A percentile compares a stretch with the other conserved stretches of the same genome.
These are phyloP conservation scores for Hyposoter didymator DNA, from an alignment of 2,888 invertebrate genomes.

Conservation along the genomic window DNA sequence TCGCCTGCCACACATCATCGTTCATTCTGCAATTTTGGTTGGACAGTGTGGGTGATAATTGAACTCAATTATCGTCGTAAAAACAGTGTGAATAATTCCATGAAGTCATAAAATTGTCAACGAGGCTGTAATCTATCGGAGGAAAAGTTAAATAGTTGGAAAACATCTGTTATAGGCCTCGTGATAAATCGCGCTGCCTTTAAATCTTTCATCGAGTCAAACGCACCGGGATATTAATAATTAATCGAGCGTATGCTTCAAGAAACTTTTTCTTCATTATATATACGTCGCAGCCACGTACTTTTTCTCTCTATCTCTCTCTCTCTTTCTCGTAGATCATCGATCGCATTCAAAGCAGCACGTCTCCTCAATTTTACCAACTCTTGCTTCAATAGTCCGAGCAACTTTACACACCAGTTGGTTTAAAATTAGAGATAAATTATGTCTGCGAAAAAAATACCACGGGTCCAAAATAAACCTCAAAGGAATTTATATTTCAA, in stretches of 20 bases:
- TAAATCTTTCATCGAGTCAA: slow-evolving; percentile 66
- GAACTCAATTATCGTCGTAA: neutral
- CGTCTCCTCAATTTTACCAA: slow-evolving; percentile 39
- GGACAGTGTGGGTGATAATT: neutral
- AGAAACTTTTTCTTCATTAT: slow-evolving; percentile 53
- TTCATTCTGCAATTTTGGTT: neutral
- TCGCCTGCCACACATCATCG: no score
- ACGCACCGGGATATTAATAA: slow-evolving; percentile 68
- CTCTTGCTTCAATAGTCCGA: slow-evolving; percentile 32
- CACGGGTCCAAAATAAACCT: slow-evolving; percentile 8
- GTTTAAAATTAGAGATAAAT: slow-evolving; percentile 30
- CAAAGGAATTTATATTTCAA: slow-evolving; percentile 10
- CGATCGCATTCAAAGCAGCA: slow-evolving; percentile 49
- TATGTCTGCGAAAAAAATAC: slow-evolving; percentile 9
- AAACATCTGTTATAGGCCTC: slow-evolving; percentile 63
- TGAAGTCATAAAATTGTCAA: neutral
- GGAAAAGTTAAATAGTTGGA: slow-evolving; percentile 58
- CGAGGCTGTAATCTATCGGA: slow-evolving; percentile 37
- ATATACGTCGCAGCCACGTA: slow-evolving; percentile 3
- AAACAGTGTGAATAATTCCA: neutral
- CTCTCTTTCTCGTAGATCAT: slow-evolving; percentile 20
- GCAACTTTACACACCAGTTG: slow-evolving; percentile 44
- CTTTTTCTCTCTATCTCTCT: neutral
- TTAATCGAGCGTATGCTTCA: slow-evolving; percentile 66
- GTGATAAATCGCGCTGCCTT: slow-evolving; percentile 59